Conservation (phyloP, 1,140 invertebrate genomes). For the Lordiphosa mommai region DNA sequence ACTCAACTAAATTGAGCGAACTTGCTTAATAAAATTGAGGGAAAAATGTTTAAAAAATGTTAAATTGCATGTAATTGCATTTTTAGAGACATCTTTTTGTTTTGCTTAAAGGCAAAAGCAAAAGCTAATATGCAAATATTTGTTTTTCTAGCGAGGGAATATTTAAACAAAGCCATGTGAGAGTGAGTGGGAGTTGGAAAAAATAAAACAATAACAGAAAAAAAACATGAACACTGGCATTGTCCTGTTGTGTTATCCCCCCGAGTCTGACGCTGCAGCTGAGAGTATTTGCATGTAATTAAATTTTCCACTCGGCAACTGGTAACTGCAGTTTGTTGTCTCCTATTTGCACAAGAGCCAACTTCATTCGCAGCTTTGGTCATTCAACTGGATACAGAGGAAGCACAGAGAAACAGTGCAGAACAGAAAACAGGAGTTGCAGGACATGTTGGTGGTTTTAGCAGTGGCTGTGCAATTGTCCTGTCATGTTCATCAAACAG, state of each 20-base stretch:
- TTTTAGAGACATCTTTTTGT: neutral
- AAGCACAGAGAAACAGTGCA: conserved; percentile 1
- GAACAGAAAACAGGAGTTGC: neutral
- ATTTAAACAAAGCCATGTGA: conserved; percentile 4
- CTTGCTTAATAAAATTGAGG: no score
- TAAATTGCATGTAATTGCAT: neutral
- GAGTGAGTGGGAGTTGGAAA: neutral
- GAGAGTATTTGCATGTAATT: conserved; percentile 70
- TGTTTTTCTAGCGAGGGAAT: conserved; percentile 5
- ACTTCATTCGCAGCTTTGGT: conserved; percentile 30
- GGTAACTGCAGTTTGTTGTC: conserved; percentile 58
- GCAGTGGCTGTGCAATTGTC: neutral
- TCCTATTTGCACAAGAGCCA: conserved; percentile 44
- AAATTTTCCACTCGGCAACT: conserved; percentile 65
- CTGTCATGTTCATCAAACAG: conserved; percentile 29
- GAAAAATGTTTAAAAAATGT: neutral
- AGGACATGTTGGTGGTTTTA: conserved; percentile 5
- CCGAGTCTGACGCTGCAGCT: conserved; percentile 22
- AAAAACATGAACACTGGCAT: conserved; percentile 41
- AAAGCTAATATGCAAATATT: conserved; percentile 12
- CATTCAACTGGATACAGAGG: conserved; percentile 39
- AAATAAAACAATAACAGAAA: conserved; percentile 2
- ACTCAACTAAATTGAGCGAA: conserved; percentile 22
- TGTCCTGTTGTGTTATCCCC: neutral
- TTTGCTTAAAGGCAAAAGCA: neutral